These are phyloP conservation scores for Chydorus sphaericus DNA, from an alignment of 2,888 invertebrate genomes.

Conservation along the genomic window DNA sequence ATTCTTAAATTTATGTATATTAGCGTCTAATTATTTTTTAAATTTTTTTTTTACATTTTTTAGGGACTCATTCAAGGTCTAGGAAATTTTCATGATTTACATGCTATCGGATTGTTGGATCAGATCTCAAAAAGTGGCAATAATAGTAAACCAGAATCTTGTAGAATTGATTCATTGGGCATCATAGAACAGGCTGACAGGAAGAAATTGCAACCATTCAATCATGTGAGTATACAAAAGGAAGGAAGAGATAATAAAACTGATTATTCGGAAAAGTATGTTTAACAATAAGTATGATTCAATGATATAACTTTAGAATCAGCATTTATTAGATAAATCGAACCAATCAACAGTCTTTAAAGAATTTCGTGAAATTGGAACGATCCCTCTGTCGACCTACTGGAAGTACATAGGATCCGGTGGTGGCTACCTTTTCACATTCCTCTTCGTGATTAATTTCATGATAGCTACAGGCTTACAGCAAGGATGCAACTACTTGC, in stretches of 20 bases:
- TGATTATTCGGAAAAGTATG: not conserved
- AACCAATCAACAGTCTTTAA: not conserved
- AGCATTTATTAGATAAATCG: too few relatives aligned
- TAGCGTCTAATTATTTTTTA: too few relatives aligned
- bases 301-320: too few relatives aligned
- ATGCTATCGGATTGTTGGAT: slow-evolving; percentile 44
- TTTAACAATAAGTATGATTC: too few relatives aligned
- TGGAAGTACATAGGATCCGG: slow-evolving; percentile 53
- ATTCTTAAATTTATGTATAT: not conserved
- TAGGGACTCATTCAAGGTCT: too few relatives aligned
- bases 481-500: slow-evolving; percentile 35
- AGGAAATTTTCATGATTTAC: too few relatives aligned
- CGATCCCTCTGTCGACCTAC: slow-evolving; percentile 24
- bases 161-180: not conserved
- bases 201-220: too few relatives aligned
- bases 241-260: too few relatives aligned
- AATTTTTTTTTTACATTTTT: too few relatives aligned
- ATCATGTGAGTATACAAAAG: too few relatives aligned
- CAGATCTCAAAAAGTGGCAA: slow-evolving; percentile 51
- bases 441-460: slow-evolving; percentile 40
- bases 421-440: slow-evolving; percentile 42
- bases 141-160: not conserved
- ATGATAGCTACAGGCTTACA: slow-evolving; percentile 44
- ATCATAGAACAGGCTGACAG: not conserved
- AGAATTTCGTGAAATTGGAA: slow-evolving; percentile 18